These are phyloP conservation scores for Caranx ignobilis DNA, from an alignment of 2,113 vertebrate genomes.

Conservation along the genomic window DNA sequence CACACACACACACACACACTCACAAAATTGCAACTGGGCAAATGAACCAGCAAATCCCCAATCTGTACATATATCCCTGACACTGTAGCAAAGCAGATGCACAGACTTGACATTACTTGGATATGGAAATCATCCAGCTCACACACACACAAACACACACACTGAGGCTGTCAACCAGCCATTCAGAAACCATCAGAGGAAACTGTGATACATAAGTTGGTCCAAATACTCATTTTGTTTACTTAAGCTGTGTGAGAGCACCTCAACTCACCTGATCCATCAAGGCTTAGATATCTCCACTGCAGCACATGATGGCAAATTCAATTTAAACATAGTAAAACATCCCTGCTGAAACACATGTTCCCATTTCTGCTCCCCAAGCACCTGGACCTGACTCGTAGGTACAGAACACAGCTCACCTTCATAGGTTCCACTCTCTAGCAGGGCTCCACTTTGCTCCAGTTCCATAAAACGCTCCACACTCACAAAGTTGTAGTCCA, in stretches of 20 bases:
- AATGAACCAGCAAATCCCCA: constrained; percentile 74
- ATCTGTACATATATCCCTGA: constrained; percentile 71
- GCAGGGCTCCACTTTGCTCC: constrained; percentile 97
- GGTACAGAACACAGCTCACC: constrained; percentile 84
- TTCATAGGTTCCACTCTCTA: constrained; percentile 99
- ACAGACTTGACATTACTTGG: constrained; percentile 67
- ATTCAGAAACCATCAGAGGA: constrained; percentile 44
- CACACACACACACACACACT: constrained; percentile 33
- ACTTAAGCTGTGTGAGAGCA: constrained; percentile 42
- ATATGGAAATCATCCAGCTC: constrained; percentile 61
- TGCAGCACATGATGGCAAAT: neutral
- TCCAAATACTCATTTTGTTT: constrained; percentile 47
- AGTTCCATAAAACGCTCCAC: constrained; percentile 99
- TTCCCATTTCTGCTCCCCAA: constrained; percentile 37
- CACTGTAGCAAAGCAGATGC: constrained; percentile 71
- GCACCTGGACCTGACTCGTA: constrained; percentile 40
- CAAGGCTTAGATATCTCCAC: constrained; percentile 20
- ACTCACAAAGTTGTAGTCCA: constrained; percentile 99
- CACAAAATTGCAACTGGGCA: constrained; percentile 62
- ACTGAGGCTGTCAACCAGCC: constrained; percentile 16
- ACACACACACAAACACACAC: neutral
- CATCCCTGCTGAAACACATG: constrained; percentile 14
- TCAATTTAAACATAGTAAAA: constrained; percentile 50
- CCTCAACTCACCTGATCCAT: constrained; percentile 48
- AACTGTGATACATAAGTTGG: constrained; percentile 14